phyloP scores from a whole-genome alignment of 2,797 vertebrate species.

The Rhodeus uyekii region DNA sequence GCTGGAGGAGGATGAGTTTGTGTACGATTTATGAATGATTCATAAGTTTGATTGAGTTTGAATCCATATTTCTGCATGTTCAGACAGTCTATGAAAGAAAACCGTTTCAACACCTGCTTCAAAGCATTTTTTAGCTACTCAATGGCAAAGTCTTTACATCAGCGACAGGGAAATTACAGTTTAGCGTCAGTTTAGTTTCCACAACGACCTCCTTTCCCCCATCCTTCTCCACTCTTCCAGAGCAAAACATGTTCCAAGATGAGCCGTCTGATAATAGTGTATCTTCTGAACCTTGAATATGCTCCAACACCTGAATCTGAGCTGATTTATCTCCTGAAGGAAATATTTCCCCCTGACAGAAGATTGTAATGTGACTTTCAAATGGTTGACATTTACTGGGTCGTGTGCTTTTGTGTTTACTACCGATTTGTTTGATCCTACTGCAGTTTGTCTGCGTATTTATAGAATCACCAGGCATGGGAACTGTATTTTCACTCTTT shows the following conservation, averaged over 20 bases:
- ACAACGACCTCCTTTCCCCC: neutral
- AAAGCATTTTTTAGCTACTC: neutral
- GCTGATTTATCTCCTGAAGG: slow-evolving; percentile 14
- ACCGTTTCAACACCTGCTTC: slow-evolving; percentile 14
- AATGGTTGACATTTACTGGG: slow-evolving; percentile 20
- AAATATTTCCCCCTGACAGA: slow-evolving; percentile 25
- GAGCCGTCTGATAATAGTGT: slow-evolving; percentile 38
- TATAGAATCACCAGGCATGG: slow-evolving; percentile 1
- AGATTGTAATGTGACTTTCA: slow-evolving; percentile 29
- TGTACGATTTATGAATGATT: neutral
- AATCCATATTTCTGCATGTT: neutral
- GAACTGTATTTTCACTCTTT: neutral
- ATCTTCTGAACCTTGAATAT: slow-evolving; percentile 43
- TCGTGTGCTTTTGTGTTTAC: slow-evolving; percentile 26
- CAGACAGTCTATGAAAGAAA: neutral
- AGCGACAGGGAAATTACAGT: slow-evolving; percentile 11
- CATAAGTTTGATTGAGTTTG: neutral
- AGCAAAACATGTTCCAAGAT: slow-evolving; percentile 24
- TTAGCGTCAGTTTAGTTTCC: slow-evolving; percentile 15
- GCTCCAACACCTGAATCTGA: slow-evolving; percentile 39
- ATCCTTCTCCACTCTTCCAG: neutral
- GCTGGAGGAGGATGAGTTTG: neutral
- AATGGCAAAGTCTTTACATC: neutral
- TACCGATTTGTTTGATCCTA: slow-evolving; percentile 18
- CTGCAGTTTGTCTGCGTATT: neutral